Evolutionary conservation across 2,797 vertebrate genomes (phyloP).

Genomic region (Sphenodon punctatus): DNA sequence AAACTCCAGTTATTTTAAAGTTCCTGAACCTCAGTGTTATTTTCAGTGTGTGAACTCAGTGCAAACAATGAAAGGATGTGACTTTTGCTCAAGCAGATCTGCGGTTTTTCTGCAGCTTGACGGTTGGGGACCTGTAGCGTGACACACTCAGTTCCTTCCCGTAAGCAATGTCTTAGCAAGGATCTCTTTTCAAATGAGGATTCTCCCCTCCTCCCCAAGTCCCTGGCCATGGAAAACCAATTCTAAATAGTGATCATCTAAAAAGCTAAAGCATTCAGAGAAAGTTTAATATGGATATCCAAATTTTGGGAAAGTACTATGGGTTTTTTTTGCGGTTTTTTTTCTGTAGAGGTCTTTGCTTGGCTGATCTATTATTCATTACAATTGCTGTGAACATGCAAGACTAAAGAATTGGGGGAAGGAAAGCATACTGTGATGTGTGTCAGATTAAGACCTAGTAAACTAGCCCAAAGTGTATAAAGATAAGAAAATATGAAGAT

Average conservation of each 20-base stretch:
- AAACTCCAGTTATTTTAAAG: conserved; percentile 31
- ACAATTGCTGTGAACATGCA: not conserved
- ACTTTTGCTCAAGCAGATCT: conserved; percentile 45
- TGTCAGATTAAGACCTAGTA: not conserved
- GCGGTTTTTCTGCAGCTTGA: conserved; percentile 49
- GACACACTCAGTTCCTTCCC: not conserved
- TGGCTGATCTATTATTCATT: not conserved
- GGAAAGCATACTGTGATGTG: conserved; percentile 35
- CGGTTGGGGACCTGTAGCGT: not conserved
- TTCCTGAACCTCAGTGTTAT: conserved; percentile 40
- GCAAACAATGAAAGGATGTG: conserved; percentile 68
- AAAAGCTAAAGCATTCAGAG: not conserved
- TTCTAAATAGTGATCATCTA: not conserved
- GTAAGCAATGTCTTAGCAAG: fast-evolving
- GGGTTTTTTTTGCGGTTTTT: no score
- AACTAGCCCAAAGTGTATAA: not conserved
- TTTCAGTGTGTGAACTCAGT: conserved; percentile 41
- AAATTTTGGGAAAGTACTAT: not conserved
- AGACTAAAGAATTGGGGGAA: not conserved
- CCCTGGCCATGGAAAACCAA: not conserved
- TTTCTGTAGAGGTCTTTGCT: not conserved
- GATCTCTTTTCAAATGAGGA: not conserved
- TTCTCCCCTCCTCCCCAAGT: not conserved
- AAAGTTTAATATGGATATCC: not conserved
- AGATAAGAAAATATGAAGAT: not conserved